These are phyloP conservation scores for Glyptemys insculpta DNA, from an alignment of 2,797 vertebrate species.

Conservation along the genomic window DNA sequence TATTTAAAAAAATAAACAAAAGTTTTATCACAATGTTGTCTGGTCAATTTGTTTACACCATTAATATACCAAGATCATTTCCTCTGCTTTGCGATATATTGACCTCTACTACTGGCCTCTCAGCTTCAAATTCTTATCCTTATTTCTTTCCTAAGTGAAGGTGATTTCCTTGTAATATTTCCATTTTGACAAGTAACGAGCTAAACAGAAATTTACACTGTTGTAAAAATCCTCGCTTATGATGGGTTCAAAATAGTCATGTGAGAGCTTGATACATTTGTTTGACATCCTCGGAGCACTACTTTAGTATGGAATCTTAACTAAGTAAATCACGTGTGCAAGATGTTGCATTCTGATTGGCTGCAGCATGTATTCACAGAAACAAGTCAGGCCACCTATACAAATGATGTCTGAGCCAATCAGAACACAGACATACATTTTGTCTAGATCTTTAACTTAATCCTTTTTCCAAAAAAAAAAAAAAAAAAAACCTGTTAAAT, in stretches of 20 bases:
- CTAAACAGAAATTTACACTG: background rate
- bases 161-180: background rate
- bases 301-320: background rate
- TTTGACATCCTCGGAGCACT: background rate
- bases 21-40: constrained; percentile 79
- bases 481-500: background rate
- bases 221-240: background rate
- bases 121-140: background rate
- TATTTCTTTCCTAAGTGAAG: background rate
- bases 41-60: constrained; percentile 46
- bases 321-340: background rate
- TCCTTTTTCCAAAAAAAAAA: background rate
- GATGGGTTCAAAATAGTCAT: background rate
- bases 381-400: background rate
- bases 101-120: background rate
- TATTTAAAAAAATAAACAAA: constrained; percentile 81
- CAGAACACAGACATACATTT: background rate
- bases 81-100: background rate
- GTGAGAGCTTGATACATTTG: background rate
- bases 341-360: accelerated
- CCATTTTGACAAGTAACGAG: background rate
- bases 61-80: background rate
- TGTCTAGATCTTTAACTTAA: background rate
- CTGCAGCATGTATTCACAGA: background rate
- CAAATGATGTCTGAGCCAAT: background rate